Percentiles rank a stretch among this genome's conserved stretches.
Evolutionary conservation across 2,797 vertebrate species (phyloP).

Genomic region (Sebastes ruberrimus): DNA sequence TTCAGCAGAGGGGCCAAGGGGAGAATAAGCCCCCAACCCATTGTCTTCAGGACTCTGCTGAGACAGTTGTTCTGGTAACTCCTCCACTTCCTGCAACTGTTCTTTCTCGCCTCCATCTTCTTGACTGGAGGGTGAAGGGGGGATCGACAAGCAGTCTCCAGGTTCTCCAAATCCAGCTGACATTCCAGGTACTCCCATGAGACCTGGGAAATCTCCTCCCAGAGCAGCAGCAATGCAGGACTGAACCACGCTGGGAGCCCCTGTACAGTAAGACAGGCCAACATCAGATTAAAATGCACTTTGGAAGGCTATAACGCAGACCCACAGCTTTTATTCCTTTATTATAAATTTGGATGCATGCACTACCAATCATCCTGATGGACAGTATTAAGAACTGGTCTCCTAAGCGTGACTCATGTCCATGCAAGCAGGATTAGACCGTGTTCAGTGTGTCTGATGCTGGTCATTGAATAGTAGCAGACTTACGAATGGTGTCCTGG

Average conservation of each 20-base stretch:
- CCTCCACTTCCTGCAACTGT: slow-evolving; percentile 60
- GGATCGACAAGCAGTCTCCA: slow-evolving; percentile 79
- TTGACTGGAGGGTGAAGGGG: slow-evolving; percentile 82
- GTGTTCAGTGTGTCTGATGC: neutral
- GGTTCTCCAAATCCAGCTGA: slow-evolving; percentile 74
- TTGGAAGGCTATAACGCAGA: neutral
- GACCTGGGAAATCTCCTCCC: slow-evolving; percentile 76
- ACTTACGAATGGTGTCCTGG: slow-evolving; percentile 86
- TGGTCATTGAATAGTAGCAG: neutral
- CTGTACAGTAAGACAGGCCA: slow-evolving; percentile 37
- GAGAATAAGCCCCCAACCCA: slow-evolving; percentile 72
- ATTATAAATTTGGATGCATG: neutral
- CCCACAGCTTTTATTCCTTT: neutral
- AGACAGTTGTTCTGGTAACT: slow-evolving; percentile 55
- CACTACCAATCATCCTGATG: neutral
- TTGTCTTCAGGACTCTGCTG: slow-evolving; percentile 59
- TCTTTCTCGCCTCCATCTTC: slow-evolving; percentile 85
- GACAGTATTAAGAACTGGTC: neutral
- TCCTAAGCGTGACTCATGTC: neutral
- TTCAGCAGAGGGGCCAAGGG: slow-evolving; percentile 82
- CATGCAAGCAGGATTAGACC: neutral
- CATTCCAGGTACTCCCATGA: slow-evolving; percentile 74
- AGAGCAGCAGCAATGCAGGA: slow-evolving; percentile 77
- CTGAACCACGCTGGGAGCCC: slow-evolving; percentile 69
- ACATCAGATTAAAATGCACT: slow-evolving; percentile 1